Conservation (phyloP, 2,113 vertebrate species). For the Lycaon pictus region DNA sequence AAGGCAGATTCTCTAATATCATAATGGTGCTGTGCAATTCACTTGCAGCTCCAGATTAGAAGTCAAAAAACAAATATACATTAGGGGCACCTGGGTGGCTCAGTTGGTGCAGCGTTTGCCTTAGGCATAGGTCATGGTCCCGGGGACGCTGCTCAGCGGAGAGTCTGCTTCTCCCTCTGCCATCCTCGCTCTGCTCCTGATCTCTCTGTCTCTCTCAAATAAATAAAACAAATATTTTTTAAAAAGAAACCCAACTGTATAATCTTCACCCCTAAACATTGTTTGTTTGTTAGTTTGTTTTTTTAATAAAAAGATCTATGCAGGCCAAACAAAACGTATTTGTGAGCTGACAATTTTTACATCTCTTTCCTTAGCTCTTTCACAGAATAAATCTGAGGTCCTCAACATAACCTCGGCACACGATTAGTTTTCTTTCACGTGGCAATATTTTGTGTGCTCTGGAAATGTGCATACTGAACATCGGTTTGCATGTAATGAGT, state of each 20-base stretch:
- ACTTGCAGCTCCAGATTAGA: not conserved
- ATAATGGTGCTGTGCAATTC: not conserved
- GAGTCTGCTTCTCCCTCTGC: not conserved
- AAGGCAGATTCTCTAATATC: not conserved
- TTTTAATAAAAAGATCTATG: not conserved
- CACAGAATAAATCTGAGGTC: too few species aligned
- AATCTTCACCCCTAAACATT: not conserved
- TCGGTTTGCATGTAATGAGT: rapidly evolving
- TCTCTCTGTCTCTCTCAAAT: not conserved
- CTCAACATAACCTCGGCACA: rapidly evolving
- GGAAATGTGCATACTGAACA: not conserved
- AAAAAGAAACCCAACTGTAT: not conserved
- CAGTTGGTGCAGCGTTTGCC: not conserved
- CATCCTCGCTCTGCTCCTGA: not conserved
- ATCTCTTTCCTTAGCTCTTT: not conserved
- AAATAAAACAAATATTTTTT: not conserved
- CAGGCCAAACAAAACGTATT: too few species aligned
- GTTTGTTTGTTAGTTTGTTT: not conserved
- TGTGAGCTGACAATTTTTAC: not conserved
- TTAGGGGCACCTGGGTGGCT: not conserved
- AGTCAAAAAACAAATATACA: not conserved
- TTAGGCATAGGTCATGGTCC: not conserved
- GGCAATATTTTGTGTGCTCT: rapidly evolving
- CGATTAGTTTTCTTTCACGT: not conserved
- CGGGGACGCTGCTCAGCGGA: not conserved